phyloP scores from a whole-genome alignment of 2,113 vertebrate species.

The Atractosteus spatula region DNA sequence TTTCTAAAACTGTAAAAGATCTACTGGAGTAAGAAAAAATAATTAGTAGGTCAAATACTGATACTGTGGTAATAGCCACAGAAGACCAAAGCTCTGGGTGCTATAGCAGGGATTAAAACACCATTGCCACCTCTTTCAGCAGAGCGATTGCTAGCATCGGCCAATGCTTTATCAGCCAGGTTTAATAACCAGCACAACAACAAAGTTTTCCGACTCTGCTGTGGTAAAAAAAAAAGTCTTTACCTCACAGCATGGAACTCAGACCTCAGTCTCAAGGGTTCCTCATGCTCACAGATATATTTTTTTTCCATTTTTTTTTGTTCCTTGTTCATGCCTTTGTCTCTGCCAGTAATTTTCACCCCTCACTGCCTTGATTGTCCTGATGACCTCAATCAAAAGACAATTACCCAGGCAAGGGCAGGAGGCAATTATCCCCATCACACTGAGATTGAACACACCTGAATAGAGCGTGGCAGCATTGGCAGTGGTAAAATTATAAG shows the following conservation, averaged over 20 bases:
- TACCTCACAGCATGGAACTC: conserved; percentile 29
- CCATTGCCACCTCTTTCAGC: neutral
- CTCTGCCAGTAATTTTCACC: conserved; percentile 64
- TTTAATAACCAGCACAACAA: conserved; percentile 27
- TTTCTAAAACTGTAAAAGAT: no score
- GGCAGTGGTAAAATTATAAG: conserved; percentile 68
- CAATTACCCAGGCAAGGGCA: conserved; percentile 83
- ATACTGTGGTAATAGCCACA: no score
- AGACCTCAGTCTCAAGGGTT: conserved; percentile 27
- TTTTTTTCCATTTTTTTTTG: neutral
- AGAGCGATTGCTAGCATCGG: neutral
- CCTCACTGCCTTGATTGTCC: conserved; percentile 82
- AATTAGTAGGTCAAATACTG: no score
- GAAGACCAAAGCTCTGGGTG: no score
- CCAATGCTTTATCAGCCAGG: conserved; percentile 12
- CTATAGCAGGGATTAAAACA: no score
- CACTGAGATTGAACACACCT: conserved; percentile 77
- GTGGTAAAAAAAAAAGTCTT: conserved; percentile 28
- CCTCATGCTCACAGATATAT: conserved; percentile 25
- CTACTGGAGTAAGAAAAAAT: no score
- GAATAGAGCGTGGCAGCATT: conserved; percentile 76
- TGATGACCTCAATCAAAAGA: conserved; percentile 98
- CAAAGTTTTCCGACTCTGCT: conserved; percentile 6
- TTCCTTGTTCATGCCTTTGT: conserved; percentile 39
- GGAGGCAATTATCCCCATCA: conserved; percentile 86